Conservation (phyloP, 2,888 invertebrate genomes). For the Cactoblastis cactorum region DNA sequence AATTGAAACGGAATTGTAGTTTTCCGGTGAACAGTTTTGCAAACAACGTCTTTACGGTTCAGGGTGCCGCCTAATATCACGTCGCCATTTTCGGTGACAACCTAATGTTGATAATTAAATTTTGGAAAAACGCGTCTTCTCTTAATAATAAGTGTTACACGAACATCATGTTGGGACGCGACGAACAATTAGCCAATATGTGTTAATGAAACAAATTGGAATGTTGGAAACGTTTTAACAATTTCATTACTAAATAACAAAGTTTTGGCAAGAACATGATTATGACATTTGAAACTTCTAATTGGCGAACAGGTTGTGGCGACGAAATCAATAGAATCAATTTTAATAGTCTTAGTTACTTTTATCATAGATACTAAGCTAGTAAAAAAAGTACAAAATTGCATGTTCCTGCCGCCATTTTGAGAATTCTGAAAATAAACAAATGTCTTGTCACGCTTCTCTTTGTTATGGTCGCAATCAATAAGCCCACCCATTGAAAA, state of each 20-base stretch:
- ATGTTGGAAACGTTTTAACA: slow-evolving; percentile 48
- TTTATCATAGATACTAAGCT: not conserved
- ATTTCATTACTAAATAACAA: slow-evolving; percentile 29
- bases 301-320: not conserved
- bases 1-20: slow-evolving; percentile 52
- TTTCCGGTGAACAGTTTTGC: slow-evolving; percentile 55
- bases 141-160: slow-evolving; percentile 70
- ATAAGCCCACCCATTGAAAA: slow-evolving; percentile 55
- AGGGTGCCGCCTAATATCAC: slow-evolving; percentile 44
- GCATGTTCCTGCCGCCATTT: slow-evolving; percentile 24
- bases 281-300: slow-evolving; percentile 3
- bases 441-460: slow-evolving; percentile 50
- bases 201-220: slow-evolving; percentile 70
- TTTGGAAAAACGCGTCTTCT: slow-evolving; percentile 60
- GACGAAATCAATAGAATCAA: not conserved
- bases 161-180: slow-evolving; percentile 52
- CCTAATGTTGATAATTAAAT: slow-evolving; percentile 73
- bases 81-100: slow-evolving; percentile 60
- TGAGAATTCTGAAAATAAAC: slow-evolving; percentile 47
- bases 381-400: slow-evolving; percentile 13
- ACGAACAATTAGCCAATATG: slow-evolving; percentile 64
- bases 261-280: slow-evolving; percentile 6
- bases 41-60: slow-evolving; percentile 42
- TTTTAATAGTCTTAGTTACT: not conserved
- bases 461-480: slow-evolving; percentile 41